Evolutionary conservation across 2,888 invertebrate species (phyloP).

Genomic region (Chymomyza caudatula): DNA sequence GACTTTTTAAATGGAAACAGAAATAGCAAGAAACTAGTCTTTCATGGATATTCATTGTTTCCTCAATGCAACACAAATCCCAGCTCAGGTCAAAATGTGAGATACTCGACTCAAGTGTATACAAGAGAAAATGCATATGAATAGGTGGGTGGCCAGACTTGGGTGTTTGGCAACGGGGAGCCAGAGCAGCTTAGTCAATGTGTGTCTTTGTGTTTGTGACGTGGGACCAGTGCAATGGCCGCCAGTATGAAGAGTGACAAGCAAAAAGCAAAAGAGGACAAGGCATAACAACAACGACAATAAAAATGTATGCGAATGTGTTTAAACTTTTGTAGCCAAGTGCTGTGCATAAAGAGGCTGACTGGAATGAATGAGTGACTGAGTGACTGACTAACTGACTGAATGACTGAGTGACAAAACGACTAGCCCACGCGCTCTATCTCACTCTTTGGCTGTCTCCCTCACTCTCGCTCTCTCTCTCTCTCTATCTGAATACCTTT

Average conservation of each 20-base stretch:
- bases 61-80: too few species aligned
- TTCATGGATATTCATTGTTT: too few species aligned
- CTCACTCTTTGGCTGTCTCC: slow-evolving; percentile 36
- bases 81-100: too few species aligned
- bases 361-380: neutral
- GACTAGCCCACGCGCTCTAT: slow-evolving; percentile 49
- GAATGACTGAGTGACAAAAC: neutral
- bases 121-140: slow-evolving; percentile 41
- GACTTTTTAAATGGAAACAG: too few species aligned
- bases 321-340: slow-evolving; percentile 64
- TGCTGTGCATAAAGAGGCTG: slow-evolving; percentile 23
- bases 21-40: too few species aligned
- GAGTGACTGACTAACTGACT: slow-evolving; percentile 2
- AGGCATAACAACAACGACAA: slow-evolving; percentile 57
- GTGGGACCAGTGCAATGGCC: slow-evolving; percentile 38
- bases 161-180: neutral
- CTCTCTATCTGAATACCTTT: neutral
- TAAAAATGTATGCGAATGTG: slow-evolving; percentile 62
- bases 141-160: slow-evolving; percentile 31
- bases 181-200: neutral
- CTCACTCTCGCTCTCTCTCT: slow-evolving; percentile 31
- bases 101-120: neutral
- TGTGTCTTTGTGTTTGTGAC: neutral
- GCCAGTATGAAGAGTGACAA: slow-evolving; percentile 26
- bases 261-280: slow-evolving; percentile 48